Evolutionary conservation across 2,797 vertebrate species (phyloP).

Genomic region (Buphagus erythrorhynchus): DNA sequence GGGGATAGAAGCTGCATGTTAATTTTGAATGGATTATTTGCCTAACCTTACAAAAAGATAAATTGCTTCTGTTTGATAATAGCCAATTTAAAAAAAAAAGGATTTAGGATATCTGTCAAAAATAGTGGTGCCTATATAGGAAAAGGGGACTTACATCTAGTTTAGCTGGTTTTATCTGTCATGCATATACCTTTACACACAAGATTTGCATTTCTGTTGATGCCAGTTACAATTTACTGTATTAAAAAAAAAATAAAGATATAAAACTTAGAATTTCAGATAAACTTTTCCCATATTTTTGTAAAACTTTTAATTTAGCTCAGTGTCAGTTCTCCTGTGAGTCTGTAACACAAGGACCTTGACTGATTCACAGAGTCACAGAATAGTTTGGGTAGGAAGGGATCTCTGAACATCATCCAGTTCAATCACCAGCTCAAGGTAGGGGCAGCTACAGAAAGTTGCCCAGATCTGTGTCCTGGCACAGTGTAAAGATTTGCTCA

Average conservation of each 20-base stretch:
- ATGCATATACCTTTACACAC: neutral
- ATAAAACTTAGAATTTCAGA: slow-evolving; percentile 1
- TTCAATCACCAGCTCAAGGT: neutral
- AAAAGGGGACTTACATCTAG: slow-evolving; percentile 23
- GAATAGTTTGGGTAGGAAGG: neutral
- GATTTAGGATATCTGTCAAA: slow-evolving; percentile 52
- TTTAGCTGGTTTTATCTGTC: slow-evolving; percentile 47
- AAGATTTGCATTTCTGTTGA: slow-evolving; percentile 27
- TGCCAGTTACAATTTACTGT: slow-evolving; percentile 22
- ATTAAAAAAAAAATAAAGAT: neutral
- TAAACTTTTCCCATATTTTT: neutral
- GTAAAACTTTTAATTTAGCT: neutral
- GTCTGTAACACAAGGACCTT: neutral
- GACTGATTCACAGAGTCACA: neutral
- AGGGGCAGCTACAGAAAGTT: neutral
- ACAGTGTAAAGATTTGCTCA: neutral
- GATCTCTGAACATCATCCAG: neutral
- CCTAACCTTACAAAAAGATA: slow-evolving; percentile 72
- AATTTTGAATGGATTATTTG: slow-evolving; percentile 74
- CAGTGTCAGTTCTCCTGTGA: neutral
- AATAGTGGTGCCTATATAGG: slow-evolving; percentile 12
- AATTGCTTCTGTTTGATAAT: slow-evolving; percentile 74
- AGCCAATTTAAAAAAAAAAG: slow-evolving; percentile 21
- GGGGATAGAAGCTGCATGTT: slow-evolving; percentile 72
- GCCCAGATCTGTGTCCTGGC: neutral